Base-by-base conservation (phyloP, 1,140 invertebrate species). In the Adelges cooleyi region DNA sequence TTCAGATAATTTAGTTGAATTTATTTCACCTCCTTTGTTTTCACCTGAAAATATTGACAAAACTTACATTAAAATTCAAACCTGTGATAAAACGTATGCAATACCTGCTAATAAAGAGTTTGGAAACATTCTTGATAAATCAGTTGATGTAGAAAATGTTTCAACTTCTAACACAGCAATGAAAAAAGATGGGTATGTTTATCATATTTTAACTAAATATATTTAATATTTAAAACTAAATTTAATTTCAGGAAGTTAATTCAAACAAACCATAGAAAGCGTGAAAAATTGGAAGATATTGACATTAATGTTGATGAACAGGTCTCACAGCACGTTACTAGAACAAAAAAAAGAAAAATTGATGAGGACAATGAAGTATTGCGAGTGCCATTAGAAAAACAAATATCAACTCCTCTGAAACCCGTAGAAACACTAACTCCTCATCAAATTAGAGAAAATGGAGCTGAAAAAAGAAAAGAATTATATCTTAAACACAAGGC, bases 271-370 rank as follows among this genome's bases (percentile, higher is more conserved):
- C 5, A 33, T 11, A 33, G 29, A 33, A 33, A 11, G 0, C 54
- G 56, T 15, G 56, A 46, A 46, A 62, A 62, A 62, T 22, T 62
- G n/a, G 56, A 62, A 48, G 56, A 62, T 48, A 62, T 62, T 36
- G 25, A 62, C 11, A 33, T 33, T 2, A 62, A 62, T 48, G 29
- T 48, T 27, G n/a, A 15, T 11, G 56, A 62, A 33, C 5, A 25
- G 25, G 2, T 25, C 0, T 9, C 38, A 56, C 5, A 17, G 1
- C 56, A 29, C 29, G 20, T 62, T 17, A 62, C 56, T 3, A 62
- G 56, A 46, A 62, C 40, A 48, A 62, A 23, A 25, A 62, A 62
- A 48, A 62, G 42, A 62, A 62, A 62, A 48, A 5, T 62, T 0
- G 33, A 62, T 46, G 42, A 62, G 15, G 42, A 62, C 9, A 46